phyloP scores from a whole-genome alignment of 2,888 invertebrate species.

The Crocallis elinguaria region DNA sequence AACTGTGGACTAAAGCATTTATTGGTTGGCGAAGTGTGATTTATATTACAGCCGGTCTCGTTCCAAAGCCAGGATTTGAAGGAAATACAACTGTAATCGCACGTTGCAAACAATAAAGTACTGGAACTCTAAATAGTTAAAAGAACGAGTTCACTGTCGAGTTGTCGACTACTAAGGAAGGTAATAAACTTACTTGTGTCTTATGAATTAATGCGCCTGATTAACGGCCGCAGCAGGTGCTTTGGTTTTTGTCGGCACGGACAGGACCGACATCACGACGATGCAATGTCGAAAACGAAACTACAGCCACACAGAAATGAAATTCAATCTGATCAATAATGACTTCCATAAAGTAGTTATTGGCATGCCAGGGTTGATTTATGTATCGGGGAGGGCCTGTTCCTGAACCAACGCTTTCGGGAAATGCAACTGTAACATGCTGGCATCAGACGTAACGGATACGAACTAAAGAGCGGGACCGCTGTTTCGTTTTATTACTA shows the following conservation, averaged over 20 bases:
- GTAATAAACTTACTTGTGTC: too few species aligned
- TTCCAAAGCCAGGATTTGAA: background rate
- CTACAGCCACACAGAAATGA: background rate
- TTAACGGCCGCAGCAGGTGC: too few species aligned
- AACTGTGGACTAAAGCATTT: conserved; percentile 22
- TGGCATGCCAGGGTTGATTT: conserved; percentile 35
- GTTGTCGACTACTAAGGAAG: too few species aligned
- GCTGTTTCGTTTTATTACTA: background rate
- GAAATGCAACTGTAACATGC: conserved; percentile 52
- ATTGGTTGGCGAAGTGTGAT: conserved; percentile 3
- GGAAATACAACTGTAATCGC: background rate
- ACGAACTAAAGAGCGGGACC: background rate
- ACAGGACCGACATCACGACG: background rate
- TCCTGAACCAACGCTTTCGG: conserved; percentile 52
- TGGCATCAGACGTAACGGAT: conserved; percentile 3
- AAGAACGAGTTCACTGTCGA: too few species aligned
- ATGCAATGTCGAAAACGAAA: background rate
- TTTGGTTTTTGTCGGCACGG: too few species aligned
- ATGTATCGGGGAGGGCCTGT: conserved; percentile 40
- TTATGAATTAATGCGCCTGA: too few species aligned
- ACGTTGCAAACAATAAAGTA: background rate
- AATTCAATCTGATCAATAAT: conserved; percentile 21
- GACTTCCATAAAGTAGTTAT: conserved; percentile 28
- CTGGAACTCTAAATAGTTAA: too few species aligned
- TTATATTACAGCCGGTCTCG: conserved; percentile 2